A percentile compares a stretch with the other conserved stretches of the same genome.
phyloP scores from a whole-genome alignment of 2,888 invertebrate genomes.

The Cryptosula pallasiana region DNA sequence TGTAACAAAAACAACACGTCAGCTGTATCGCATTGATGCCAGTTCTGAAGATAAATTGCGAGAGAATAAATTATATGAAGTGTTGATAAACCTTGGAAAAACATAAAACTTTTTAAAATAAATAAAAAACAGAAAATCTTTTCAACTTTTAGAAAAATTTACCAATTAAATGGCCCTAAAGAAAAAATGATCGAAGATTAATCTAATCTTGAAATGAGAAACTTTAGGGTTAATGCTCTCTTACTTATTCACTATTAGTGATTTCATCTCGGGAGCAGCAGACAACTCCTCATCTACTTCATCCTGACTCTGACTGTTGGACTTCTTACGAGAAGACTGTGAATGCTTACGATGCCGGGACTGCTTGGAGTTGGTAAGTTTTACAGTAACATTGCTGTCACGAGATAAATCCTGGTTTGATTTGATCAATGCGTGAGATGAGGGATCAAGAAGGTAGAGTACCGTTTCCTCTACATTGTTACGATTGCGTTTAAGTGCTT shows the following conservation, averaged over 20 bases:
- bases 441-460: neutral
- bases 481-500: neutral
- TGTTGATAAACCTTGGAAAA: no score
- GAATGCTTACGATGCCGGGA: neutral
- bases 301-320: constrained; percentile 7
- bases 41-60: no score
- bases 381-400: neutral
- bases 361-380: neutral
- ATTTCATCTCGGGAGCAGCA: constrained; percentile 74
- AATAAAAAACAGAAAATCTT: no score
- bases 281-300: constrained; percentile 61
- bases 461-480: neutral
- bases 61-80: no score
- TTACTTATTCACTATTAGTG: constrained; percentile 67
- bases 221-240: neutral
- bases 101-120: no score
- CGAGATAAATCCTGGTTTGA: neutral
- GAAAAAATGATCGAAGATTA: no score
- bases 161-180: no score
- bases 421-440: no score
- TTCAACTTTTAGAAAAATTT: no score
- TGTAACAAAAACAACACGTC: constrained; percentile 52
- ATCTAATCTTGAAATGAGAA: neutral
- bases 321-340: neutral
- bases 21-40: no score